These are phyloP conservation scores for Cacatua alba DNA, from an alignment of 2,113 vertebrate species.

Conservation along the genomic window DNA sequence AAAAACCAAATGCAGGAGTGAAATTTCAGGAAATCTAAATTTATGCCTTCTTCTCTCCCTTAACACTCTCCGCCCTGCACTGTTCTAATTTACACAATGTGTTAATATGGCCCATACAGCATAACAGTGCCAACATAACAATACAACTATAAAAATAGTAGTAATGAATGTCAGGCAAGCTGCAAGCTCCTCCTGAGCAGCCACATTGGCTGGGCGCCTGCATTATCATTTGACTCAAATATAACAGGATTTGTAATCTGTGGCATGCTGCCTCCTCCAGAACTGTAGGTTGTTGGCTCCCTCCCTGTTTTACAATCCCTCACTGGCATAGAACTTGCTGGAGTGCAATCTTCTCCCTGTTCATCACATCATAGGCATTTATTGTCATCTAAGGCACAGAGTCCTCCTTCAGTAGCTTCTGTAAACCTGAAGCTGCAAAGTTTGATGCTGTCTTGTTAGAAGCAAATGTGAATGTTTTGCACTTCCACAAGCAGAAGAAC, in stretches of 20 bases:
- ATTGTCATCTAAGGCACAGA: neutral
- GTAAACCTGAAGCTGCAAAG: neutral
- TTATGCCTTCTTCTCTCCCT: neutral
- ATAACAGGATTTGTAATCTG: neutral
- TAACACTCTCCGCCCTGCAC: neutral
- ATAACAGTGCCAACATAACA: neutral
- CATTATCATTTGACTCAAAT: neutral
- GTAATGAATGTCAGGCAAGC: neutral
- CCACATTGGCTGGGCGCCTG: neutral
- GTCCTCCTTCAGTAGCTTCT: conserved; percentile 20
- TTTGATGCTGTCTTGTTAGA: conserved; percentile 34
- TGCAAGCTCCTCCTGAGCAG: neutral
- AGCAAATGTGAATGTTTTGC: neutral
- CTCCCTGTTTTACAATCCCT: neutral
- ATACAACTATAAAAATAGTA: neutral
- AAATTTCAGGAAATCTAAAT: neutral
- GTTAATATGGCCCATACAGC: neutral
- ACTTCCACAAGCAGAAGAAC: neutral
- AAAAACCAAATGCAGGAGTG: neutral
- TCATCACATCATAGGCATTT: neutral
- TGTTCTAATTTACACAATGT: neutral
- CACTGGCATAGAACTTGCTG: neutral
- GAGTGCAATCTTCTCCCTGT: neutral
- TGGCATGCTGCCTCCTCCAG: conserved; percentile 7
- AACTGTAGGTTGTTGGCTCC: neutral